phyloP scores from a whole-genome alignment of 2,888 invertebrate species.

The Deladenus siricidicola region DNA sequence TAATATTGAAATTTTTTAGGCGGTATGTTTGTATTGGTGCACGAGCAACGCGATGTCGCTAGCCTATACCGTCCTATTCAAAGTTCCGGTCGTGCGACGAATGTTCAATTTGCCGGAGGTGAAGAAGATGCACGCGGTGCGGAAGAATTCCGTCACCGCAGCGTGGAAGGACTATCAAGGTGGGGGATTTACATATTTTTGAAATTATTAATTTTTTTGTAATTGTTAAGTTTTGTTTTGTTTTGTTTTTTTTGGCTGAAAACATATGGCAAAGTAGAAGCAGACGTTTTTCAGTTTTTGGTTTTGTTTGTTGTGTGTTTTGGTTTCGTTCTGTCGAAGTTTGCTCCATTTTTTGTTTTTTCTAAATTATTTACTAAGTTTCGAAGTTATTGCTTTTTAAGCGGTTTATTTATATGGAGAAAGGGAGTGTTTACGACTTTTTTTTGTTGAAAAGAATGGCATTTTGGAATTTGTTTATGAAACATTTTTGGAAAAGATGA shows the following conservation, averaged over 20 bases:
- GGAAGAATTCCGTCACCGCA: neutral
- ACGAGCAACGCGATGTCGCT: constrained; percentile 46
- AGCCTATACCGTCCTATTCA: constrained; percentile 40
- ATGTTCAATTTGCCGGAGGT: constrained; percentile 26
- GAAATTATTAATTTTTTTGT: neutral
- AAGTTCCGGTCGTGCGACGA: constrained; percentile 33
- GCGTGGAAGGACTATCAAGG: neutral
- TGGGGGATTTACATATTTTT: neutral
- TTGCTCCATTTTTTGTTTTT: too few relatives aligned
- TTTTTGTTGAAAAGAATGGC: too few relatives aligned
- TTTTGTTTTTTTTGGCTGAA: neutral
- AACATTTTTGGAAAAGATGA: too few relatives aligned
- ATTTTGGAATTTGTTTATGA: too few relatives aligned
- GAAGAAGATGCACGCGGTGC: constrained; percentile 16
- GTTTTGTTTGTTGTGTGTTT: too few relatives aligned
- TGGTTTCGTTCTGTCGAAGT: too few relatives aligned
- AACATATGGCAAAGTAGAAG: too few relatives aligned
- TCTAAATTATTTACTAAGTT: too few relatives aligned
- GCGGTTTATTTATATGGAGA: too few relatives aligned
- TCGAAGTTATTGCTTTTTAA: too few relatives aligned
- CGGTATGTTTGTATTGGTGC: constrained; percentile 48
- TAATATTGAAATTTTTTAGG: constrained; percentile 27
- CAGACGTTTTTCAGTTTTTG: too few relatives aligned
- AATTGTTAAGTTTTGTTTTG: neutral
- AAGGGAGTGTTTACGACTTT: too few relatives aligned